Evolutionary conservation across 2,888 invertebrate genomes (phyloP), one percentile per base, ranked within the genome.

Genomic region (Polydrusus tereticollis): DNA sequence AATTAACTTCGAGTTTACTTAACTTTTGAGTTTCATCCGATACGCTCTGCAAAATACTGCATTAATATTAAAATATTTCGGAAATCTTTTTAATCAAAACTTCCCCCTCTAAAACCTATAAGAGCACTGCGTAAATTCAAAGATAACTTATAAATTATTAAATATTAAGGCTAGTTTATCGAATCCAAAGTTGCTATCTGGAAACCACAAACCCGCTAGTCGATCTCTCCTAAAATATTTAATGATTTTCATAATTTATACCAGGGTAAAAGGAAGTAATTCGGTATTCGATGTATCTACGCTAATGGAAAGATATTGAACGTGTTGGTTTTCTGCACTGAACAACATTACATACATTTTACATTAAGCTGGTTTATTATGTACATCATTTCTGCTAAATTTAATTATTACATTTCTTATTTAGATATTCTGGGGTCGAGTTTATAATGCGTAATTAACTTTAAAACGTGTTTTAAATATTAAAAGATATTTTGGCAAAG

Each of bases 171-270:
- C 55, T 57, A 52, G 63, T 69, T 67, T 63, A 55, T 63, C 21
- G 63, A 63, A 63, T 52, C 38, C 45, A 18, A 14, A 29, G 57
- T 26, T 43, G 36, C 68, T 33, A 68, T 60, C 47, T 36, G 45
- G 58, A 66, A 66, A 60, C 59, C 68, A 52, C 47, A 68, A 59
- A 59, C 14, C 47, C 38, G 41, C 59, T 50, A 41, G 59, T 70
- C 59, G 36, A 45, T 47, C 43, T 16, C 43, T 29, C 26, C 8
- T 70, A 55, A 64, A 70, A 65, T 70, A 70, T 70, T 70, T 58
- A 70, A 65, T 23, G 52, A 26, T 59, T 64, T 70, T 38, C 55
- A 70, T 70, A 65, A 70, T 70, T 58, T 58, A 70, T 55, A 65
- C 70, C 29, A 23, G 36, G 59, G 33, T 58, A 43, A 43, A 38